phyloP scores from a whole-genome alignment of 2,888 invertebrate genomes.

The Steromphala cineraria region DNA sequence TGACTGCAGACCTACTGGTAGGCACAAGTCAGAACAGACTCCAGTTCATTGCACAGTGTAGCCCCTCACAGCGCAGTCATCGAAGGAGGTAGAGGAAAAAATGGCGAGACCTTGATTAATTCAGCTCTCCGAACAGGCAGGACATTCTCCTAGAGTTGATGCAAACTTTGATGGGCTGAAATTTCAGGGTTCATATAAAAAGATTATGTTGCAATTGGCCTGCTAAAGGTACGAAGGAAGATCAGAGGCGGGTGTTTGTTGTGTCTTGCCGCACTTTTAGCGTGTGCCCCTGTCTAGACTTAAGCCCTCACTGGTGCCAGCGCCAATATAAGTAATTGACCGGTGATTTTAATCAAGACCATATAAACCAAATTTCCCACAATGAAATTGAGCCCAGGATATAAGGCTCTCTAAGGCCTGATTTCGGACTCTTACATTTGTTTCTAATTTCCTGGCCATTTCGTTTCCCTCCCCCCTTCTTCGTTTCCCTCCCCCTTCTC shows the following conservation, averaged over 20 bases:
- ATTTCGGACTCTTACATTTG: background rate
- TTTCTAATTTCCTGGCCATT: background rate
- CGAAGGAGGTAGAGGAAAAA: background rate
- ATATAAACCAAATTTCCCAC: conserved; percentile 21
- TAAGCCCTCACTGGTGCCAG: conserved; percentile 26
- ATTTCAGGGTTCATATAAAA: conserved; percentile 18
- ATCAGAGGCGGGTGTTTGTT: background rate
- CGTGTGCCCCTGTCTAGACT: conserved; percentile 16
- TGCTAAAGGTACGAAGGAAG: background rate
- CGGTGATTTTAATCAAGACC: conserved; percentile 27
- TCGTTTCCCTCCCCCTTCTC: background rate
- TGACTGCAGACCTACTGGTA: too few relatives aligned
- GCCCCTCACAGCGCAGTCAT: background rate
- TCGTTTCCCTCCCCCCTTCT: background rate
- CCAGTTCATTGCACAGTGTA: too few relatives aligned
- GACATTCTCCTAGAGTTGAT: background rate
- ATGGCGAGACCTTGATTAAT: conserved; percentile 3
- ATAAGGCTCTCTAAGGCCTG: background rate
- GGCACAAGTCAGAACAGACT: too few relatives aligned
- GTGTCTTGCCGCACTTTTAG: background rate
- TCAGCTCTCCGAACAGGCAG: background rate
- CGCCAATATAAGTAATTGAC: conserved; percentile 34
- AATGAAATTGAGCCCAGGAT: conserved; percentile 20
- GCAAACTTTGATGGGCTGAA: background rate
- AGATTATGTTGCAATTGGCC: conserved; percentile 4